phyloP scores from a whole-genome alignment of 2,797 vertebrate species.

The Austrolebias charrua region DNA sequence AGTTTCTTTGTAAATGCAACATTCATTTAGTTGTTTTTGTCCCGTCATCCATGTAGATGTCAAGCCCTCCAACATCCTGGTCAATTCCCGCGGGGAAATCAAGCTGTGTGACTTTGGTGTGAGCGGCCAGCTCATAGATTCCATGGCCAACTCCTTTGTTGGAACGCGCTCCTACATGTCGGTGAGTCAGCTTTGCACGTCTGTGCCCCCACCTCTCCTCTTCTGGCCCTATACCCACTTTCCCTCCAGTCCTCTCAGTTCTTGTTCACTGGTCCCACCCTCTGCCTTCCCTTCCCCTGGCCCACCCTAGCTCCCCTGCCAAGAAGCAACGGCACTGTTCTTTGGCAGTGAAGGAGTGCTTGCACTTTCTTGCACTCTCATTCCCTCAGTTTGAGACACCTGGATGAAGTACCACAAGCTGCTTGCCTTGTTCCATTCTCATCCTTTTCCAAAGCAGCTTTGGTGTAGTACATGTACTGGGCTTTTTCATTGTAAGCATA shows the following conservation, averaged over 20 bases:
- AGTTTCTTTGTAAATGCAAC: constrained; percentile 9
- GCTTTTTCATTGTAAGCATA: constrained; percentile 26
- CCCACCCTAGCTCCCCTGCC: constrained; percentile 69
- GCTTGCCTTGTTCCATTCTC: constrained; percentile 14
- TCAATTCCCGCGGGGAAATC: constrained; percentile 96
- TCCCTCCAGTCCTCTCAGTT: constrained; percentile 66
- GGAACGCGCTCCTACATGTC: constrained; percentile 99
- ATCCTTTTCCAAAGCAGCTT: constrained; percentile 13
- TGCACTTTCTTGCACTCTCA: constrained; percentile 42
- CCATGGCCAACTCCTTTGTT: constrained; percentile 99
- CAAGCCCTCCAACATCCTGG: constrained; percentile 98
- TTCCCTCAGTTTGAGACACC: constrained; percentile 58
- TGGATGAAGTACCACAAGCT: constrained; percentile 35
- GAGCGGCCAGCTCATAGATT: constrained; percentile 98
- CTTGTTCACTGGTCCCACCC: constrained; percentile 59
- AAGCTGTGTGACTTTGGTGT: constrained; percentile 98
- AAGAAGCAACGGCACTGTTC: constrained; percentile 63
- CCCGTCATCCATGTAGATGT: constrained; percentile 81
- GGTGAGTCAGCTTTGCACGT: constrained; percentile 83
- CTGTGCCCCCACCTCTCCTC: constrained; percentile 67
- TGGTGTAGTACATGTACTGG: constrained; percentile 8
- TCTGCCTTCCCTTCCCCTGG: constrained; percentile 56
- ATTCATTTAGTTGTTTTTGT: constrained; percentile 27
- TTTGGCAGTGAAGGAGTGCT: constrained; percentile 64
- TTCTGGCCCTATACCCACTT: constrained; percentile 74